phyloP scores from a whole-genome alignment of 2,113 vertebrate species.

The Regulus satrapa region DNA sequence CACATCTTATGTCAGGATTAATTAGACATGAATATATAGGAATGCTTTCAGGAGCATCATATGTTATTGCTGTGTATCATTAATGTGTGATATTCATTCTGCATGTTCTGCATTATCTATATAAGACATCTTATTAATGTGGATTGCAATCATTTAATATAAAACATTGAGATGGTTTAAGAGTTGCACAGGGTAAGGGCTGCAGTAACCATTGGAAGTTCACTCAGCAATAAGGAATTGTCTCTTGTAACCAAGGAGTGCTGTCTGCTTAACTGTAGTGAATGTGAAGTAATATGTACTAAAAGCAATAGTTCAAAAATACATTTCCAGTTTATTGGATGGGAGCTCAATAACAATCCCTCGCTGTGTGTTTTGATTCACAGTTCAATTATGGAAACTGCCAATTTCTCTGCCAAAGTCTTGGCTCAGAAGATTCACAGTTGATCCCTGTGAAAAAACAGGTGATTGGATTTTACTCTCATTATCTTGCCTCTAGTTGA shows the following conservation, averaged over 20 bases:
- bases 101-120: background rate
- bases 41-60: background rate
- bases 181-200: background rate
- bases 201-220: background rate
- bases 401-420: constrained; percentile 15
- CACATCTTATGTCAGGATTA: background rate
- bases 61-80: background rate
- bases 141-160: background rate
- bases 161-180: background rate
- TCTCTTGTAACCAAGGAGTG: background rate
- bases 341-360: constrained; percentile 22
- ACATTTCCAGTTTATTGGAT: constrained; percentile 14
- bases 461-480: constrained; percentile 49
- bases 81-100: background rate
- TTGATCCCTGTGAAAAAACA: constrained; percentile 27
- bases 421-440: constrained; percentile 15
- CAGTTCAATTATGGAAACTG: constrained; percentile 29
- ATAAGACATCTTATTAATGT: background rate
- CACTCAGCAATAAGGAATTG: background rate
- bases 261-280: background rate
- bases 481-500: background rate
- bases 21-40: background rate
- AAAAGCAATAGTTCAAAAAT: constrained; percentile 42
- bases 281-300: background rate
- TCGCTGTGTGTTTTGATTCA: constrained; percentile 23